A percentile compares a stretch with the other conserved stretches of the same genome.
Conservation (phyloP, 30 jellyfish, hydroid and myxozoan genomes). For the Chrysaora quinquecirrha region DNA sequence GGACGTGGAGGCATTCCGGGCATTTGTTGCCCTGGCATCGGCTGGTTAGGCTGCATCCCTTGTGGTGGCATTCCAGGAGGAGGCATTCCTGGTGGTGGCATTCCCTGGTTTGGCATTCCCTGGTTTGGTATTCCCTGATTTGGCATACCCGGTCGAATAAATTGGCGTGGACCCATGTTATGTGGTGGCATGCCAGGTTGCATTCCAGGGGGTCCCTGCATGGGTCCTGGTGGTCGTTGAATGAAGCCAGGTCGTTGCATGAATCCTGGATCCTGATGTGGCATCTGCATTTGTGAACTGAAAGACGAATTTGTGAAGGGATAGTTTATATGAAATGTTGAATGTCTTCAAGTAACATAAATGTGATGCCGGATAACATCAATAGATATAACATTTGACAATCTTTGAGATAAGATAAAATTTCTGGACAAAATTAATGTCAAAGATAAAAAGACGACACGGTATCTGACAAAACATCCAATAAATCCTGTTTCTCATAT, state of each 20-base stretch:
- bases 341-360: too few relatives aligned
- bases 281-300: conserved; percentile 10
- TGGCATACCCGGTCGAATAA: not conserved
- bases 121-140: too few relatives aligned
- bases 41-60: not conserved
- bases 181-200: conserved; percentile 5
- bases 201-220: conserved; percentile 5
- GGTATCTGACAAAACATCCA: too few relatives aligned
- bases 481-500: too few relatives aligned
- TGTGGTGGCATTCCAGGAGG: not conserved
- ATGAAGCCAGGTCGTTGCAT: not conserved
- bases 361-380: too few relatives aligned
- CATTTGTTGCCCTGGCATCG: not conserved
- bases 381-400: too few relatives aligned
- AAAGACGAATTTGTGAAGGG: too few relatives aligned
- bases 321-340: too few relatives aligned
- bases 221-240: not conserved
- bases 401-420: too few relatives aligned
- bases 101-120: not conserved
- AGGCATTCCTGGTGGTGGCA: not conserved
- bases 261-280: not conserved
- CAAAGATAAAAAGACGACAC: too few relatives aligned
- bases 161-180: not conserved
- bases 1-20: conserved; percentile 7
- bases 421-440: too few relatives aligned